Evolutionary conservation across 2,888 invertebrate species (phyloP).

Genomic region (Mythimna ferrago): DNA sequence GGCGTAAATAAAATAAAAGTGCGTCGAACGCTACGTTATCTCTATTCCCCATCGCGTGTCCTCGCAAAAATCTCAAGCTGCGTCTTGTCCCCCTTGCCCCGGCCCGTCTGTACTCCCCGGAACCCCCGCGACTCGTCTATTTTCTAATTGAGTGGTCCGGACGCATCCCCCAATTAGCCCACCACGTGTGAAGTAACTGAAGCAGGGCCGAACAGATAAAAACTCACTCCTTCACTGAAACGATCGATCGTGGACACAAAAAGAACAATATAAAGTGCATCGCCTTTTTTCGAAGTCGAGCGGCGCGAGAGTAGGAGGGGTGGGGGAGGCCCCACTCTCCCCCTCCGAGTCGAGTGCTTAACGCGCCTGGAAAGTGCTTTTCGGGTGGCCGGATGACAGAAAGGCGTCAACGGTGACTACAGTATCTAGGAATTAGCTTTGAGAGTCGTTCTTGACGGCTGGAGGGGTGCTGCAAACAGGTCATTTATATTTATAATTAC

Average conservation of each 20-base stretch:
- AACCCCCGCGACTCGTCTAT: constrained; percentile 57
- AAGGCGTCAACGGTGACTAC: constrained; percentile 80
- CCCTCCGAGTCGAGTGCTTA: constrained; percentile 79
- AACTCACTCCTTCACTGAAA: constrained; percentile 88
- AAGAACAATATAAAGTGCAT: constrained; percentile 90
- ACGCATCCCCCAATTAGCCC: constrained; percentile 82
- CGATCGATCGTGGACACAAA: constrained; percentile 90
- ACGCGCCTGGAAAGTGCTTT: constrained; percentile 86
- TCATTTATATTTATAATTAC: constrained; percentile 60
- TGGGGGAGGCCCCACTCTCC: constrained; percentile 67
- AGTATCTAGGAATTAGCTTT: constrained; percentile 78
- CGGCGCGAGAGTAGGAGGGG: constrained; percentile 77
- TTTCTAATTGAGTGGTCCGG: constrained; percentile 78
- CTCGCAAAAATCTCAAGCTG: constrained; percentile 65
- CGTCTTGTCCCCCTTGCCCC: background rate
- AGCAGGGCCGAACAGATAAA: constrained; percentile 83
- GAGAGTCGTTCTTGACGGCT: constrained; percentile 69
- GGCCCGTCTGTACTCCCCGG: background rate
- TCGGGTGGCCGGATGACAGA: constrained; percentile 81
- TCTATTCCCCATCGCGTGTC: constrained; percentile 42
- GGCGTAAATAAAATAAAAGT: constrained; percentile 32
- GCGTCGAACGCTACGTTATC: constrained; percentile 44
- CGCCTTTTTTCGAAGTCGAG: constrained; percentile 89
- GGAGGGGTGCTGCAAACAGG: constrained; percentile 54
- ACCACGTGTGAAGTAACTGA: constrained; percentile 85